phyloP scores from a whole-genome alignment of 2,113 vertebrate species.

The Alces alces region DNA sequence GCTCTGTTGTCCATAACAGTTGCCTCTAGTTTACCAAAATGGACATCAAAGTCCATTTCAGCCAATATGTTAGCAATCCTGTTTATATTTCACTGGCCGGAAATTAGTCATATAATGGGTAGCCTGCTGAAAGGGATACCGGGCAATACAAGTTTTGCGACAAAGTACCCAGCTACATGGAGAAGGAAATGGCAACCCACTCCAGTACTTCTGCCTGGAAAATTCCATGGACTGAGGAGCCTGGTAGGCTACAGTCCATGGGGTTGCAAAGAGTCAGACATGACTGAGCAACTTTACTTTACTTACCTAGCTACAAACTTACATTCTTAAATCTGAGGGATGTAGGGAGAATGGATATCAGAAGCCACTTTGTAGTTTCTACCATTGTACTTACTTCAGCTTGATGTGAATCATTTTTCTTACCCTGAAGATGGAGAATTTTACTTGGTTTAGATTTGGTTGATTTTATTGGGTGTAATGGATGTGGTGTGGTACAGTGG shows the following conservation, averaged over 20 bases:
- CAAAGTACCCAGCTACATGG: background rate
- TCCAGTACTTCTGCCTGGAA: too few relatives aligned
- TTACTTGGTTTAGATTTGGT: background rate
- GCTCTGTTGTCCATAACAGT: background rate
- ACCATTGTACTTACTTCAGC: background rate
- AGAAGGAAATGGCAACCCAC: too few relatives aligned
- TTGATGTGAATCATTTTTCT: background rate
- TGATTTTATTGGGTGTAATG: background rate
- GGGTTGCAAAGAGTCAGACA: too few relatives aligned
- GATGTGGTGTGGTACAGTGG: too few relatives aligned
- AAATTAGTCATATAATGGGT: background rate
- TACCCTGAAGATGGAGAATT: background rate
- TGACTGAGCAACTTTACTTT: too few relatives aligned
- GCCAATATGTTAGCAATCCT: background rate
- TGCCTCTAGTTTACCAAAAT: background rate
- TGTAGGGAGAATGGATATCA: background rate
- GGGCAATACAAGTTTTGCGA: background rate
- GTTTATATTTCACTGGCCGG: background rate
- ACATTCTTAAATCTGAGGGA: background rate
- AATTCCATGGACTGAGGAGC: too few relatives aligned
- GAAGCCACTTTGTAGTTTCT: background rate
- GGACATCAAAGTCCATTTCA: background rate
- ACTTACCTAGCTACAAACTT: background rate
- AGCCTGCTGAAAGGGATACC: background rate
- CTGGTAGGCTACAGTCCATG: too few relatives aligned